A percentile compares a stretch with the other conserved stretches of the same genome.
phyloP scores from a whole-genome alignment of 2,888 invertebrate genomes.

The Esperia sulphurella region DNA sequence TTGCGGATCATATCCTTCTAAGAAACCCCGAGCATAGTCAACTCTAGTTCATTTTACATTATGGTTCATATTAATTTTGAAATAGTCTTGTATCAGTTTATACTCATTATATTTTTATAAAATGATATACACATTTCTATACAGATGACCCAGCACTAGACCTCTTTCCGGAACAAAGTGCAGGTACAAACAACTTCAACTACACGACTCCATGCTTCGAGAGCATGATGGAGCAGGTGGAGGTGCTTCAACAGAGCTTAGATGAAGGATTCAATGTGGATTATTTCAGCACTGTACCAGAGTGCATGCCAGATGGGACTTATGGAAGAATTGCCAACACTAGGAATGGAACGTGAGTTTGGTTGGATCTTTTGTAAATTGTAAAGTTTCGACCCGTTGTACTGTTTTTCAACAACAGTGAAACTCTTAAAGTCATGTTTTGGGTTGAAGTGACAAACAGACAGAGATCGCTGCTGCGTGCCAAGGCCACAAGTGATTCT shows the following conservation, averaged over 20 bases:
- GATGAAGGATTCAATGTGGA: slow-evolving; percentile 53
- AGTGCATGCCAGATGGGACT: slow-evolving; percentile 61
- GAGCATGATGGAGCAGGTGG: slow-evolving; percentile 29
- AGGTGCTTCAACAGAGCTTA: slow-evolving; percentile 38
- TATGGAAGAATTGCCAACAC: slow-evolving; percentile 38
- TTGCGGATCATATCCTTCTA: no score
- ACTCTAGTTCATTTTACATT: no score
- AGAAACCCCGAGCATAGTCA: no score
- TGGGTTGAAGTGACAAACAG: no score
- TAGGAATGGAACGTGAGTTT: slow-evolving; percentile 47
- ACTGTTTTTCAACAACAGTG: no score
- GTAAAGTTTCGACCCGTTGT: not conserved
- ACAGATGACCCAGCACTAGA: slow-evolving; percentile 51
- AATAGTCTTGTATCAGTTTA: no score
- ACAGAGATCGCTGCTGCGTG: no score
- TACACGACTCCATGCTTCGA: slow-evolving; percentile 57
- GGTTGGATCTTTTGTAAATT: not conserved
- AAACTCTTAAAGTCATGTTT: not conserved
- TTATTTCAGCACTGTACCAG: slow-evolving; percentile 34
- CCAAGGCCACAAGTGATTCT: no score
- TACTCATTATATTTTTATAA: no score
- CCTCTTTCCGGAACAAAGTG: slow-evolving; percentile 40
- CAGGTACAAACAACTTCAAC: slow-evolving; percentile 45
- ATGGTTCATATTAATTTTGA: no score
- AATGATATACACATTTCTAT: not conserved